Percentiles rank a stretch among this genome's conserved stretches.
phyloP scores from a whole-genome alignment of 2,888 invertebrate species.

The Acleris emargana region DNA sequence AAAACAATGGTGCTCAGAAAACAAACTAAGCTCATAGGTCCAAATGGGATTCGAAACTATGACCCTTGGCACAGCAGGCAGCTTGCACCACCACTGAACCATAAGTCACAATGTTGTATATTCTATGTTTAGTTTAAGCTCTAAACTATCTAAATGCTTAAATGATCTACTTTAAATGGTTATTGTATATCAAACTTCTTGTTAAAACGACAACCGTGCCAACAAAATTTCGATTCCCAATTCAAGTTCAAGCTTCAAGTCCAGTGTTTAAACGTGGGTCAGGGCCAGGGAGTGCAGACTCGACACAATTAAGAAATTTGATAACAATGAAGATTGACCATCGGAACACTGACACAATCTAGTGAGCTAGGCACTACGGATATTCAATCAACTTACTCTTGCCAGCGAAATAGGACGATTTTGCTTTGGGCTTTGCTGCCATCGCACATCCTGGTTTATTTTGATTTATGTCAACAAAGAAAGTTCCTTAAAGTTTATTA shows the following conservation, averaged over 20 bases:
- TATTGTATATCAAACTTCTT: constrained; percentile 32
- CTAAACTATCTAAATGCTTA: neutral
- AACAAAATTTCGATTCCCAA: constrained; percentile 6
- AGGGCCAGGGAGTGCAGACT: constrained; percentile 7
- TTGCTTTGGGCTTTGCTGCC: constrained; percentile 35
- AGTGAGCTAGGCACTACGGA: constrained; percentile 27
- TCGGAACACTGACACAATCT: constrained; percentile 26
- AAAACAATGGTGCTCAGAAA: no score
- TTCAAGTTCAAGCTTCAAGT: neutral
- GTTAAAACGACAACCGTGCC: constrained; percentile 1
- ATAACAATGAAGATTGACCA: constrained; percentile 27
- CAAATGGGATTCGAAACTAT: no score
- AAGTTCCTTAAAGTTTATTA: constrained; percentile 24
- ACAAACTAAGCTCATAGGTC: no score
- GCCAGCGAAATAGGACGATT: constrained; percentile 35
- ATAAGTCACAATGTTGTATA: no score
- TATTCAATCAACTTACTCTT: constrained; percentile 33
- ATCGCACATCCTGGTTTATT: constrained; percentile 34
- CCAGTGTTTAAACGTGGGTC: constrained; percentile 6
- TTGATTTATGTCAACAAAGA: constrained; percentile 28
- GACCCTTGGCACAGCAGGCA: no score
- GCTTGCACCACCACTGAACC: no score
- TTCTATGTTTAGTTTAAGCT: neutral
- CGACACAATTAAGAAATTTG: constrained; percentile 28
- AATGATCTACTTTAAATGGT: constrained; percentile 4